Percentiles rank a stretch among this genome's conserved stretches.
Evolutionary conservation across 2,888 invertebrate species (phyloP).

Genomic region (Aquatica leii): DNA sequence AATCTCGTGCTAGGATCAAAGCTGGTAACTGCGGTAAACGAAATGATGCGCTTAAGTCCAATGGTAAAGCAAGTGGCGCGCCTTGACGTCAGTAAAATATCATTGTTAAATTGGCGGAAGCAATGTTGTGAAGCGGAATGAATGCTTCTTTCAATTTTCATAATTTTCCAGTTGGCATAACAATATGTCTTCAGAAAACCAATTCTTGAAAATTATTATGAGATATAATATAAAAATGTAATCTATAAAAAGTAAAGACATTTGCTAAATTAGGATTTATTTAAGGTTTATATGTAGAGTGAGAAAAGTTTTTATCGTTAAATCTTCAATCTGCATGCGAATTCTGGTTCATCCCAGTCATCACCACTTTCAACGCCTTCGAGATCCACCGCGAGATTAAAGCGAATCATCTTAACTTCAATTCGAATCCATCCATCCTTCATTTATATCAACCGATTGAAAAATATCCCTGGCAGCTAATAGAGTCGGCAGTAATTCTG

Average conservation of each 20-base stretch:
- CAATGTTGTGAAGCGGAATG: constrained; percentile 46
- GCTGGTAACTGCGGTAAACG: constrained; percentile 48
- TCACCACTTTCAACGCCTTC: constrained; percentile 43
- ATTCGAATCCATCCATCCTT: constrained; percentile 43
- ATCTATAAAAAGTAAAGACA: constrained; percentile 24
- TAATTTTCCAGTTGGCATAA: constrained; percentile 56
- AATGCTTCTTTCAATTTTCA: constrained; percentile 58
- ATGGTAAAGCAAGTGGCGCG: constrained; percentile 54
- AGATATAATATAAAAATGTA: constrained; percentile 22
- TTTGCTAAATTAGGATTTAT: constrained; percentile 35
- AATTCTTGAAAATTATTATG: constrained; percentile 41
- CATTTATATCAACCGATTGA: constrained; percentile 49
- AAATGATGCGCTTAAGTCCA: constrained; percentile 56
- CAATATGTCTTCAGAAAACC: constrained; percentile 50
- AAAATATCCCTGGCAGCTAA: constrained; percentile 49
- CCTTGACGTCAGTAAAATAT: constrained; percentile 52
- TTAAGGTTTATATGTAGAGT: constrained; percentile 43
- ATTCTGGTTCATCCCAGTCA: constrained; percentile 60
- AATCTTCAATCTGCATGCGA: constrained; percentile 50
- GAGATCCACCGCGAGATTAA: constrained; percentile 47
- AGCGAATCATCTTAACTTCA: constrained; percentile 40
- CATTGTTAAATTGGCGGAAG: constrained; percentile 59
- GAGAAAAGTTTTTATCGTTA: constrained; percentile 45
- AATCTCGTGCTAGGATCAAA: constrained; percentile 43
- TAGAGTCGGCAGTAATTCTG: constrained; percentile 45